These are phyloP conservation scores for Hirundichthys speculiger DNA, from an alignment of 2,113 vertebrate species.

Conservation along the genomic window DNA sequence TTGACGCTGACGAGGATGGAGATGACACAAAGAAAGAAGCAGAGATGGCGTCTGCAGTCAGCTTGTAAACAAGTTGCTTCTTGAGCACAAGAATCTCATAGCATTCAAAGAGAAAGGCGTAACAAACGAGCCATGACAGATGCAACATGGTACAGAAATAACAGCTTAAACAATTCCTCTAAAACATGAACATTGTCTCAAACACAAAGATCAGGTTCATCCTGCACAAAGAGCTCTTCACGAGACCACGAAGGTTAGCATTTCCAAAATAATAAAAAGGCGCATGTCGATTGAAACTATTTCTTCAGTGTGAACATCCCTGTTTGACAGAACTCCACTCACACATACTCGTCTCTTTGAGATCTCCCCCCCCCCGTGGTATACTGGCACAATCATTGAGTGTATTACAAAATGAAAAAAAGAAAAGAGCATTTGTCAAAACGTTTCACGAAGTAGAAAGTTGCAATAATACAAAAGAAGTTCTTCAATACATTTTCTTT, in stretches of 20 bases:
- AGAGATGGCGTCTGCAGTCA: constrained; percentile 2
- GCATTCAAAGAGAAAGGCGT: constrained; percentile 36
- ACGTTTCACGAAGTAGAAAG: constrained; percentile 69
- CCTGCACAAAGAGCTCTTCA: constrained; percentile 23
- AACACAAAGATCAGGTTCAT: constrained; percentile 25
- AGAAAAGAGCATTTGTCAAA: constrained; percentile 45
- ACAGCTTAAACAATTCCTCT: constrained; percentile 16
- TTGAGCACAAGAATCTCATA: constrained; percentile 33
- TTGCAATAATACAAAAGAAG: constrained; percentile 76
- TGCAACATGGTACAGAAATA: constrained; percentile 2
- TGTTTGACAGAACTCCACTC: constrained; percentile 55
- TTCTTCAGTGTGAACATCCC: constrained; percentile 44
- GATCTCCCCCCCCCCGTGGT: constrained; percentile 43
- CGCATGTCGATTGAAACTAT: constrained; percentile 28
- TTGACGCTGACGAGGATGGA: not conserved
- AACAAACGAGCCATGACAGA: constrained; percentile 20
- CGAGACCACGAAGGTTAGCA: constrained; percentile 25
- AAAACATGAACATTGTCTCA: constrained; percentile 26
- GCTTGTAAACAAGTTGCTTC: constrained; percentile 29
- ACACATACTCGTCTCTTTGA: constrained; percentile 34
- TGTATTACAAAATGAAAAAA: constrained; percentile 46
- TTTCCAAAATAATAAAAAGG: constrained; percentile 18
- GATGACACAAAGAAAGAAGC: not conserved
- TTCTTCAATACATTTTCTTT: constrained; percentile 48
- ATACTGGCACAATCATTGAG: constrained; percentile 50